Conservation (phyloP, 1,140 invertebrate species). For the Adelges cooleyi region DNA sequence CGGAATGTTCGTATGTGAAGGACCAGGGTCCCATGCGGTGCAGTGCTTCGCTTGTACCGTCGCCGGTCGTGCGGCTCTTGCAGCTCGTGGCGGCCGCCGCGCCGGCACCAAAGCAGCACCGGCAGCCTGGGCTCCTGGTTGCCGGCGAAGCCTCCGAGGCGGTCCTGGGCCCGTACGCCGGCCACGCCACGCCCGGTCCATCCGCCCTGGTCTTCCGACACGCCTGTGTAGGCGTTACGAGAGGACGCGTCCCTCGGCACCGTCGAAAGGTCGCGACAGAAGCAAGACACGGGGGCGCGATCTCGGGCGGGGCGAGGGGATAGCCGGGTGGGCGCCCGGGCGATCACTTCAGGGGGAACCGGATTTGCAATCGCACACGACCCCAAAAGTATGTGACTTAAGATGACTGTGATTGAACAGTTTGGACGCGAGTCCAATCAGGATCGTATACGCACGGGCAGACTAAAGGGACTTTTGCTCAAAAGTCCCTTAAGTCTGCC, state of each 20-base stretch:
- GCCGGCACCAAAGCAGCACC: no score
- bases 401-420: no score
- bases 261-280: neutral
- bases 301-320: neutral
- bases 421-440: no score
- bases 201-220: constrained; percentile 26
- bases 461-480: no score
- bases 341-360: no score
- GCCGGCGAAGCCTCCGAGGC: constrained; percentile 21
- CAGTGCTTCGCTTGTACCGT: no score
- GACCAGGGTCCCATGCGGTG: neutral
- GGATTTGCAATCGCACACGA: no score
- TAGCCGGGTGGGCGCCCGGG: no score
- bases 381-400: no score
- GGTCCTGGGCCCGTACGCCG: constrained; percentile 18
- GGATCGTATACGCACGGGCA: no score
- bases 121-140: neutral
- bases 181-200: constrained; percentile 28
- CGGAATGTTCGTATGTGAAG: constrained; percentile 23
- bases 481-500: no score
- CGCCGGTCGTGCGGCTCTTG: no score
- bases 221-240: constrained; percentile 27
- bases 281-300: neutral
- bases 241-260: constrained; percentile 18
- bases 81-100: neutral